Base-by-base conservation (phyloP, 2,797 vertebrate genomes). In the Sebastes itinus region DNA sequence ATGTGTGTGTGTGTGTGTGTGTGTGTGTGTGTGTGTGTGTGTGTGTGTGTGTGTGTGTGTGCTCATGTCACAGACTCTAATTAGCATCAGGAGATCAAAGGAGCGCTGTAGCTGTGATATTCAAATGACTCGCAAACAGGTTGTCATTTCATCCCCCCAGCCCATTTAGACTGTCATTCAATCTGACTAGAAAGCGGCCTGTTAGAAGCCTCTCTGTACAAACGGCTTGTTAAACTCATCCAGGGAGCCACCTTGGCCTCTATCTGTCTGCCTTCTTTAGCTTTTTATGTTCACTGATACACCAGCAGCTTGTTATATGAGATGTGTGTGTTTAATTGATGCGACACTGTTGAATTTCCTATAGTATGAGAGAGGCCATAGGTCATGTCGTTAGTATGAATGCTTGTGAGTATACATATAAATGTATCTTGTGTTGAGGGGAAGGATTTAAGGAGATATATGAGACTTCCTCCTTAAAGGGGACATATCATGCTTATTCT, bases 61-160 rank as follows among this genome's bases (percentile, higher is more conserved):
- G 20, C 7, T 42, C 38, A 42, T 14, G 46, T 61, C 10, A 71
- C 81, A 76, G 35, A 90, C 90, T 90, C 84, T 91, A 87, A 95
- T 95, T 93, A 94, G 85, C 85, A 90, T 87, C 42, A 30, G 71
- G 84, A 90, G 92, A 94, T 95, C 92, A 95, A 94, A 95, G 89
- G 61, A 79, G 46, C 23, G n/a, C 61, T 85, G 82, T 72, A 77
- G 83, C 93, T 94, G 87, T 94, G 93, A 94, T 92, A 92, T 95
- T 93, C 87, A 93, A 95, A 95, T 94, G 78, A 87, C 70, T 63
- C 84, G 62, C 69, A 64, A 82, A 90, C 87, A 89, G 80, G 81
- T 52, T 81, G 69, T 76, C 58, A 79, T 85, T 87, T 82, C 77
- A 82, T 76, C 78, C 78, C 49, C 32, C 72, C 55, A 8, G 52